Percentiles rank a stretch among this genome's conserved stretches.
Conservation (phyloP, 2,797 vertebrate genomes). For the Chiloscyllium punctatum region DNA sequence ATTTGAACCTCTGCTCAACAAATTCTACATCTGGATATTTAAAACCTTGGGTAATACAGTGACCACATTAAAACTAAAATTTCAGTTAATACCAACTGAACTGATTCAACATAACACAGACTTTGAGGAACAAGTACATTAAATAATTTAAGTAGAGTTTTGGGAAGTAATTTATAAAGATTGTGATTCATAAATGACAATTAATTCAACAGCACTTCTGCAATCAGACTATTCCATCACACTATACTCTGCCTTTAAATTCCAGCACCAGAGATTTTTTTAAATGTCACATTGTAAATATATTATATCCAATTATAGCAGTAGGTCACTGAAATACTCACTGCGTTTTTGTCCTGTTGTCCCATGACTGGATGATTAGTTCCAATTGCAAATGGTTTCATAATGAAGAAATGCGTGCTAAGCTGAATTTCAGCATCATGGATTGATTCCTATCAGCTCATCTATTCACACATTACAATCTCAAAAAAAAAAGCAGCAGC, state of each 20-base stretch:
- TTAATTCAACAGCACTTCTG: conserved; percentile 34
- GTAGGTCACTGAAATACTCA: conserved; percentile 69
- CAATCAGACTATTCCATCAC: conserved; percentile 45
- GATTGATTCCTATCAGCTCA: conserved; percentile 57
- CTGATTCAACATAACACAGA: neutral
- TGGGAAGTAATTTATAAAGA: neutral
- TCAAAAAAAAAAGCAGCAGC: conserved; percentile 56
- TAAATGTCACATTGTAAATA: neutral
- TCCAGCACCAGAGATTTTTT: conserved; percentile 39
- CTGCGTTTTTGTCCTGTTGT: conserved; percentile 91
- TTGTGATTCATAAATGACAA: neutral
- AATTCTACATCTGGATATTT: neutral
- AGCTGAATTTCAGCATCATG: conserved; percentile 83
- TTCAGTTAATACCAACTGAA: neutral
- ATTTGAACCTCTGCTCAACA: neutral
- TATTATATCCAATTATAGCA: conserved; percentile 33
- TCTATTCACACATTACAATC: conserved; percentile 61
- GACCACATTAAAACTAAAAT: neutral
- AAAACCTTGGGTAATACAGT: neutral
- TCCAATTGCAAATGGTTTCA: conserved; percentile 94
- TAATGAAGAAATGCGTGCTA: conserved; percentile 78
- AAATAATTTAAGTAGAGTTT: neutral
- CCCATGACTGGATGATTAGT: conserved; percentile 94
- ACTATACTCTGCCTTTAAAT: neutral
- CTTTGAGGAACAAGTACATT: neutral